Evolutionary conservation across 1,140 invertebrate species (phyloP), one percentile per base, ranked within the genome.

Genomic region (Harpegnathos saltator): DNA sequence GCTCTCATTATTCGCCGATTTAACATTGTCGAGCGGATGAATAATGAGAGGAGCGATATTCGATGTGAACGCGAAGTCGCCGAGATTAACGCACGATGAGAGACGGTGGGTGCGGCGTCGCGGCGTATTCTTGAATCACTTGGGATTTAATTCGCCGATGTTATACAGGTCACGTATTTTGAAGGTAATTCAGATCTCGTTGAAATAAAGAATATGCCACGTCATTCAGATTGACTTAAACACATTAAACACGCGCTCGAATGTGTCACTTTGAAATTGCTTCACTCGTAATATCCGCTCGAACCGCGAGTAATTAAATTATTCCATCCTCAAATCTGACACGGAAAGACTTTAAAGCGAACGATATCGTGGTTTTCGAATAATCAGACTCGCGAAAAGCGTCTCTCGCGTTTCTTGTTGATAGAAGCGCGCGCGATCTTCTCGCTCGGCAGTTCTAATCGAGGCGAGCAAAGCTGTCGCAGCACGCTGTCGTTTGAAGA

Each of bases 141-240:
- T 33, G 38, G 33, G 22, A 44, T 44, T 33, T 44, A 44, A 44
- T 33, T 33, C n/a, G 33, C 33, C 38, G 15, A 15, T 72, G 33
- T 17, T 15, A 38, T 58, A n/a, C 0, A 38, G 58, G 29, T 4
- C 12, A 5, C 19, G 15, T 56, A 56, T 73, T 73, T 73, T 59
- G 19, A 17, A 58, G 3, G 29, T 5, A 5, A 33, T 33, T 33
- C 1, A 33, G 5, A 33, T 33, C 29, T 33, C 29, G 29, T 33
- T 33, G 29, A 44, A 44, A 44, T 44, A 52, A n/a, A 22, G n/a
- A 3, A 33, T 14, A 33, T 17, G 24, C 62, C 24, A 0, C 14
- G 26, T 26, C 0, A 62, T 22, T 75, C 14, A 15, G 17, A 14
- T 74, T 61, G 44, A 74, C 0, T 74, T 62, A 75, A 62, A n/a